Evolutionary conservation across 2,888 invertebrate species (phyloP).

Genomic region (Hyalella azteca): DNA sequence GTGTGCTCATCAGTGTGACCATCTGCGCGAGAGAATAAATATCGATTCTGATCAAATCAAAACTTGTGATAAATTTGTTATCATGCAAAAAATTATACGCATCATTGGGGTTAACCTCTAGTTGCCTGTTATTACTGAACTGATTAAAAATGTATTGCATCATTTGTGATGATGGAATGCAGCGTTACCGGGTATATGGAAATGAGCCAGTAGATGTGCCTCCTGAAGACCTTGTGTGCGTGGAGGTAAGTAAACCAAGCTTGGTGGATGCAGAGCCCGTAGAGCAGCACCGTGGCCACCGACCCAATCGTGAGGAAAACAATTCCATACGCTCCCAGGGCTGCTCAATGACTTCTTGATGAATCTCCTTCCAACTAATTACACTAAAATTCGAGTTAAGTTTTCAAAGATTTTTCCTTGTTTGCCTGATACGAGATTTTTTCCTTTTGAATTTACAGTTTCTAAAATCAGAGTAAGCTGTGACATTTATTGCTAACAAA

Average conservation of each 20-base stretch:
- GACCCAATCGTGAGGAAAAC: conserved; percentile 38
- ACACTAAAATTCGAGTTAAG: not conserved
- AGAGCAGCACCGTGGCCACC: conserved; percentile 39
- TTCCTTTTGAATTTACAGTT: not conserved
- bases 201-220: conserved; percentile 51
- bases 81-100: not conserved
- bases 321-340: conserved; percentile 41
- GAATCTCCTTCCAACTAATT: not conserved
- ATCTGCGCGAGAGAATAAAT: conserved; percentile 15
- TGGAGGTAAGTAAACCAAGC: conserved; percentile 38
- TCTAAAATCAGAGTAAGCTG: not conserved
- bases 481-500: no score
- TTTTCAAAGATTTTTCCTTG: not conserved
- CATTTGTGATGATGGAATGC: not conserved
- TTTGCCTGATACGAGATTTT: not conserved
- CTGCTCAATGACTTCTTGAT: conserved; percentile 17
- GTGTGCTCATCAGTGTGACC: conserved; percentile 46
- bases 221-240: conserved; percentile 39
- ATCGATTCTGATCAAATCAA: not conserved
- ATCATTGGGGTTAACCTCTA: not conserved
- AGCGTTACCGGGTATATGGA: conserved; percentile 49
- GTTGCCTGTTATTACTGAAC: not conserved
- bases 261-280: conserved; percentile 47
- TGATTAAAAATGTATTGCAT: not conserved
- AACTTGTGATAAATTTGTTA: not conserved